These are phyloP conservation scores for Gastrophysa polygoni DNA, from an alignment of 2,888 invertebrate genomes.

Conservation along the genomic window DNA sequence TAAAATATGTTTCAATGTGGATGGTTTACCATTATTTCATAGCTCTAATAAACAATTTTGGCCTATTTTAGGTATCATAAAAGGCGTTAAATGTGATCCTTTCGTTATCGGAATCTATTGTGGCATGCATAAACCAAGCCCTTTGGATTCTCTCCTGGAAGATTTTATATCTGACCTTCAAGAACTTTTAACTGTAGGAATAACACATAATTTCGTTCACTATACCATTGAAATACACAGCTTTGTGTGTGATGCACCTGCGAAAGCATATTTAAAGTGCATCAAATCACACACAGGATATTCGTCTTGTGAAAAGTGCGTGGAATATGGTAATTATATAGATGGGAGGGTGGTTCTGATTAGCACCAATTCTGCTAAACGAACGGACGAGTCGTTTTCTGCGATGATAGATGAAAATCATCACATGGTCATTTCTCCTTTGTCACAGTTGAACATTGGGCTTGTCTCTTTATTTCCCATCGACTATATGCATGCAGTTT, in stretches of 20 bases:
- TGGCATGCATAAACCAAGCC: conserved; percentile 19
- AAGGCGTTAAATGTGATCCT: conserved; percentile 16
- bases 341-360: conserved; percentile 14
- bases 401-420: conserved; percentile 14
- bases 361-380: conserved; percentile 11
- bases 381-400: conserved; percentile 19
- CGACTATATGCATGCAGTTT: conserved; percentile 25
- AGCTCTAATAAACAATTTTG: conserved; percentile 23
- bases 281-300: conserved; percentile 23
- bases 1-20: conserved; percentile 15
- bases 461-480: conserved; percentile 22
- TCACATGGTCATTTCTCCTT: conserved; percentile 21
- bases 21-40: conserved; percentile 25
- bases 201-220: conserved; percentile 11
- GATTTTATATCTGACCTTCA: conserved; percentile 22
- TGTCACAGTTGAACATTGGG: conserved; percentile 15
- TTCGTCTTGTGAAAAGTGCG: conserved; percentile 20
- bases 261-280: conserved; percentile 20
- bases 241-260: conserved; percentile 21
- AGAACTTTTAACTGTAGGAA: conserved; percentile 19
- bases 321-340: conserved; percentile 10
- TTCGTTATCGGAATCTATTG: conserved; percentile 25
- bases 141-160: conserved; percentile 18
- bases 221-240: conserved; percentile 17
- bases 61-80: conserved; percentile 27